Percentiles rank a stretch among this genome's conserved stretches.
These are phyloP conservation scores for Brachyhypopomus gauderio DNA, from an alignment of 2,113 vertebrate species.

Conservation along the genomic window DNA sequence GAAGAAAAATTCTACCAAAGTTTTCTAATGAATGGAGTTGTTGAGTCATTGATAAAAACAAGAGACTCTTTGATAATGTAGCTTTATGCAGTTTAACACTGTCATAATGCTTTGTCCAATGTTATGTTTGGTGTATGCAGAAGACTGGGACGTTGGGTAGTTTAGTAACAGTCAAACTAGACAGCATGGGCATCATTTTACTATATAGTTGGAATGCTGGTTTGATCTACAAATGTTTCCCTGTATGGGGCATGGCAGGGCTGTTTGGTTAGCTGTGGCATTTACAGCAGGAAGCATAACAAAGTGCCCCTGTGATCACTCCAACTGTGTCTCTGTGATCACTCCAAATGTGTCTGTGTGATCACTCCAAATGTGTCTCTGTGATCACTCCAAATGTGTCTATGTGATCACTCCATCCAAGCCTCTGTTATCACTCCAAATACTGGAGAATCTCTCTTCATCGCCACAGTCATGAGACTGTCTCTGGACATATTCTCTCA, in stretches of 20 bases:
- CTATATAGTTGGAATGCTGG: not conserved
- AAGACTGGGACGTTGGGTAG: not conserved
- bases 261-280: slow-evolving; percentile 19
- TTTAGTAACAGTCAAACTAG: not conserved
- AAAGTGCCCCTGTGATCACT: not conserved
- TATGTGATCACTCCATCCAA: no score
- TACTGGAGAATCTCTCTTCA: not conserved
- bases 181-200: slow-evolving; percentile 17
- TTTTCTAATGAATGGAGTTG: not conserved
- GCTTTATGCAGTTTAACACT: not conserved
- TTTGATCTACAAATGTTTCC: slow-evolving; percentile 11
- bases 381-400: no score
- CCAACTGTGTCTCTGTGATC: not conserved
- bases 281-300: not conserved
- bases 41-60: not conserved
- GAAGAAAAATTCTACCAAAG: not conserved
- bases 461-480: not conserved
- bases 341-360: no score
- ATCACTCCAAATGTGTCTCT: not conserved
- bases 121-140: not conserved
- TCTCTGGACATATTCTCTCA: not conserved
- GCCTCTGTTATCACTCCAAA: not conserved
- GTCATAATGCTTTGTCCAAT: not conserved
- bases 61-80: not conserved
- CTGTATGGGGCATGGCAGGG: not conserved